Evolutionary conservation across 2,113 vertebrate species (phyloP).

Genomic region (Centropristis striata): DNA sequence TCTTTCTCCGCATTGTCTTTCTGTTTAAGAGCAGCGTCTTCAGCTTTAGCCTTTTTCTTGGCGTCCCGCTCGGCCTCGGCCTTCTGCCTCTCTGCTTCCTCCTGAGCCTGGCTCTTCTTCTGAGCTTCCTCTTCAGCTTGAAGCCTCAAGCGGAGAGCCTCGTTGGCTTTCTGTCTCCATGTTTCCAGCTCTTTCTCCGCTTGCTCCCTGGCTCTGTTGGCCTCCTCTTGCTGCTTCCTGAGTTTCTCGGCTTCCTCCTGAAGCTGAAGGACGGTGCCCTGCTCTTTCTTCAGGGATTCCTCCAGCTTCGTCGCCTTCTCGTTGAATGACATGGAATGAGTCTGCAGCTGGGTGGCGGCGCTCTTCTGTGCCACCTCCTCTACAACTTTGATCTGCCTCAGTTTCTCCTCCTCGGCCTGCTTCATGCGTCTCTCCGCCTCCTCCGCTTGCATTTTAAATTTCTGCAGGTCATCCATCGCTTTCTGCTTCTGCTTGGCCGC

Average conservation of each 20-base stretch:
- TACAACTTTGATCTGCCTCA: conserved; percentile 91
- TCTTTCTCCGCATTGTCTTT: conserved; percentile 94
- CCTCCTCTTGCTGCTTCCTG: conserved; percentile 91
- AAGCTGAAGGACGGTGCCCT: conserved; percentile 89
- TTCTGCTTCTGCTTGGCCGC: conserved; percentile 93
- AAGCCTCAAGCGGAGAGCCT: conserved; percentile 92
- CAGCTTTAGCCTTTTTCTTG: conserved; percentile 90
- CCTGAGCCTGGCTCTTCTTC: conserved; percentile 92
- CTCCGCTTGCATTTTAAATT: conserved; percentile 91
- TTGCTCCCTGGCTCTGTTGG: conserved; percentile 88
- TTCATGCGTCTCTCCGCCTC: conserved; percentile 92
- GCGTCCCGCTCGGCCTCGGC: conserved; percentile 93
- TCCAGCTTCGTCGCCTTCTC: conserved; percentile 91
- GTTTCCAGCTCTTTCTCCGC: conserved; percentile 94
- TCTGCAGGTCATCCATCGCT: conserved; percentile 91
- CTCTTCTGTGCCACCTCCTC: conserved; percentile 91
- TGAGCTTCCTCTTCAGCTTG: conserved; percentile 96
- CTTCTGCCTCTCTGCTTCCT: conserved; percentile 96
- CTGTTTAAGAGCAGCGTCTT: conserved; percentile 92
- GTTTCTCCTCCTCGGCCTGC: conserved; percentile 92
- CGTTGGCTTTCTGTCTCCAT: conserved; percentile 97
- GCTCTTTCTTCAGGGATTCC: conserved; percentile 92
- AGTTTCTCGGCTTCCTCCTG: conserved; percentile 92
- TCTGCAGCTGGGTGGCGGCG: conserved; percentile 88
- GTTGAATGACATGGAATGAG: conserved; percentile 85